These are phyloP conservation scores for Argyra leucocephala DNA, from an alignment of 2,888 invertebrate species.

Conservation along the genomic window DNA sequence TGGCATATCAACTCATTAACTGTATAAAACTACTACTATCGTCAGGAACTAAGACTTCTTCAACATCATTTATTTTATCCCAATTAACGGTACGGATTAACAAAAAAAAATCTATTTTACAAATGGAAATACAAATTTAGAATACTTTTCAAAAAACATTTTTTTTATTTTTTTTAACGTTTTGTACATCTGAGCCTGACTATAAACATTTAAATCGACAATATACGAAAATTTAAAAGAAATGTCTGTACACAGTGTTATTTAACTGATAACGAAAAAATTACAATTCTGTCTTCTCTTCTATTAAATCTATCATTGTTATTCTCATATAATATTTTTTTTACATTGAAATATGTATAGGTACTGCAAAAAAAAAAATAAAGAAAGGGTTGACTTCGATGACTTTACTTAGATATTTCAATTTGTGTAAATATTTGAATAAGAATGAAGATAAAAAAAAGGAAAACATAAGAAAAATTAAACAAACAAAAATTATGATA, in stretches of 20 bases:
- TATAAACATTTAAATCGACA: not conserved
- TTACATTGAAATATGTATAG: not conserved
- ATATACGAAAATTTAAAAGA: not conserved
- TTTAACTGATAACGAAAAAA: not conserved
- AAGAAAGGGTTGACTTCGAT: not conserved
- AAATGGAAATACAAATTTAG: not conserved
- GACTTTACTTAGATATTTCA: slow-evolving; percentile 1
- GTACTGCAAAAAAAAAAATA: not conserved
- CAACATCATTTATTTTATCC: too few species aligned
- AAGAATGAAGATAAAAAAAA: not conserved
- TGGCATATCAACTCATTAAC: too few species aligned
- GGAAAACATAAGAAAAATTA: not conserved
- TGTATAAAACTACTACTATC: too few species aligned
- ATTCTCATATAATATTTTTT: not conserved
- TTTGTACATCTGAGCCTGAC: too few species aligned
- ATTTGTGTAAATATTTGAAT: slow-evolving; percentile 1
- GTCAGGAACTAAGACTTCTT: too few species aligned
- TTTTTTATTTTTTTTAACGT: too few species aligned
- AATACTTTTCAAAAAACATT: too few species aligned
- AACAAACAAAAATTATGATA: not conserved
- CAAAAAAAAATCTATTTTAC: not conserved
- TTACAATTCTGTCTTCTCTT: not conserved
- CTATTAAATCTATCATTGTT: not conserved
- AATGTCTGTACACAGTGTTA: not conserved
- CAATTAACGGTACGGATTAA: too few species aligned